Evolutionary conservation across 2,113 vertebrate species (phyloP).

Genomic region (Alligator sinensis): DNA sequence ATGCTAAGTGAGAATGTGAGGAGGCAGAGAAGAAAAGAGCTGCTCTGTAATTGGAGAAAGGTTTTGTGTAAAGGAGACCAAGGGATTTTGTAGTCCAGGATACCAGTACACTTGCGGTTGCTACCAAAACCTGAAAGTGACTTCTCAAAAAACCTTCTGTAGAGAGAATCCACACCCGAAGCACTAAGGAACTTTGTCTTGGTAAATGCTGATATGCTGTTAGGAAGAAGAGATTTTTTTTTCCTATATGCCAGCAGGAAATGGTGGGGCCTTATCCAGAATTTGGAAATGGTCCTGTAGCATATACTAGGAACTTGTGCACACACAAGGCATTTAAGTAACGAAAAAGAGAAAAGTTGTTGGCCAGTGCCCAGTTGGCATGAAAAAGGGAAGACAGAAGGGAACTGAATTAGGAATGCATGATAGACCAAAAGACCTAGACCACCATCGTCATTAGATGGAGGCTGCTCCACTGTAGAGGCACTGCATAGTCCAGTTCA

Average conservation of each 20-base stretch:
- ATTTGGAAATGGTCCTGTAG: neutral
- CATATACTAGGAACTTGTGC: neutral
- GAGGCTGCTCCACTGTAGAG: neutral
- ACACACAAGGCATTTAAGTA: neutral
- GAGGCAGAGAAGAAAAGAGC: constrained; percentile 66
- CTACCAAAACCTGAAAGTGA: constrained; percentile 29
- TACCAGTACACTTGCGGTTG: constrained; percentile 19
- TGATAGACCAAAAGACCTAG: neutral
- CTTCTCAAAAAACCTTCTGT: constrained; percentile 19
- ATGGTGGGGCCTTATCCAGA: neutral
- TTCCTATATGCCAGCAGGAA: neutral
- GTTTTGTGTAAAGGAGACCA: constrained; percentile 55
- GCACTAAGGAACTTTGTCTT: neutral
- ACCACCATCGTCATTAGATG: neutral
- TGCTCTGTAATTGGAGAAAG: constrained; percentile 62
- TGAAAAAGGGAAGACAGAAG: neutral
- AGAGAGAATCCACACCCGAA: neutral
- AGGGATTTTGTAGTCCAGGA: constrained; percentile 57
- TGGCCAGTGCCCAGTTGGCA: neutral
- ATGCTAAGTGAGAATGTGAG: constrained; percentile 1
- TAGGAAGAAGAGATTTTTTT: neutral
- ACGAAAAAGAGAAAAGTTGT: neutral
- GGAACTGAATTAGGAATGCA: neutral
- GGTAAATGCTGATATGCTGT: neutral
- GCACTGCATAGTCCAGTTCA: neutral